These are phyloP conservation scores for Sylvilagus floridanus DNA, from an alignment of 2,797 vertebrate species.

Conservation along the genomic window DNA sequence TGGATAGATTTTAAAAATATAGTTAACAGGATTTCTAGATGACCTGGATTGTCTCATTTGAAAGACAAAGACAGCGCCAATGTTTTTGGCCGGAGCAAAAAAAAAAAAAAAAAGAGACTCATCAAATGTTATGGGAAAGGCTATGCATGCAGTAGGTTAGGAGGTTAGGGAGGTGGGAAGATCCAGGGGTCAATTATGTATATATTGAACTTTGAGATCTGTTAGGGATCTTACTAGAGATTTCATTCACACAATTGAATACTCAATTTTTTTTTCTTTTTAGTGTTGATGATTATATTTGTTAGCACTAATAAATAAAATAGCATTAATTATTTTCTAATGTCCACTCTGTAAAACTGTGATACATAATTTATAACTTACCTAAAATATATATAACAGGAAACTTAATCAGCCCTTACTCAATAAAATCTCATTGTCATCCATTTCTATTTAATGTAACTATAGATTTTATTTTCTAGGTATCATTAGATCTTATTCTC, in stretches of 20 bases:
- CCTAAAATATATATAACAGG: neutral
- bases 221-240: neutral
- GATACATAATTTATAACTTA: neutral
- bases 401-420: neutral
- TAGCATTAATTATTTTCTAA: constrained; percentile 14
- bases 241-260: neutral
- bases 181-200: neutral
- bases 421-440: neutral
- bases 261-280: neutral
- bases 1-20: neutral
- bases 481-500: neutral
- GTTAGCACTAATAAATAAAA: constrained; percentile 54
- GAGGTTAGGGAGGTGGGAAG: neutral
- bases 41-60: neutral
- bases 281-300: neutral
- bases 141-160: neutral
- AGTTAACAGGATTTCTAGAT: neutral
- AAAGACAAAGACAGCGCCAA: neutral
- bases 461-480: neutral
- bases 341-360: constrained; percentile 34
- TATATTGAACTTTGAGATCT: neutral
- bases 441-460: neutral
- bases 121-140: neutral
- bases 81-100: neutral
- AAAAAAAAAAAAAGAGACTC: neutral